Evolutionary conservation across 2,797 vertebrate genomes (phyloP), one percentile per base, ranked within the genome.

Genomic region (Cyprinella venusta): DNA sequence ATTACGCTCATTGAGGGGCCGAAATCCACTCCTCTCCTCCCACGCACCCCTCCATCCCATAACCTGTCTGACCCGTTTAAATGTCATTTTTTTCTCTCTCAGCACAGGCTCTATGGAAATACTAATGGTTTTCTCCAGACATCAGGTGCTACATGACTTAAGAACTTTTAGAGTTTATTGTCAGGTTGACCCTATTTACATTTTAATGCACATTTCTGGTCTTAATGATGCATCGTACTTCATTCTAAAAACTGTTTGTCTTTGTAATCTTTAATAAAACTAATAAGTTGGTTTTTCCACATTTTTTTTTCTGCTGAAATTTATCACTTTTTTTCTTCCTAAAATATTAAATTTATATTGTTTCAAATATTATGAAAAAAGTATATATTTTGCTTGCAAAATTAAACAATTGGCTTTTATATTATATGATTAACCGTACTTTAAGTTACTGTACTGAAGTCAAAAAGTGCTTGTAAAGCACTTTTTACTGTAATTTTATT

Each of bases 1-100:
- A 83, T 88, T 82, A 78, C 18, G 67, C 75, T 84, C 76, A 67
- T 76, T 82, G 85, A 86, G 38, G 79, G 84, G 64, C 48, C 50
- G 45, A 84, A 69, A 67, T 77, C 65, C 65, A 45, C 80, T 81
- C 80, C 48, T 79, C 59, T 67, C 65, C n/a, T 67, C 59, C 75
- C 50, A 54, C 21, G 30, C 59, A 40, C 19, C 54, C 61, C 45
- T 54, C 74, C n/a, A 65, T 78, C 65, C 81, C 64, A 71, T 63
- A 82, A 84, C 82, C 82, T 54, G 76, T 48, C 74, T 81, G 79
- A 78, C 77, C 78, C 15, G 26, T 67, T 79, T 64, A 50, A 78
- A 42, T 15, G 1, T 19, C 15, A 19, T 64, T 78, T 63, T 68
- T 50, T 69, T 50, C 61, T 63, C 59, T 33, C 48, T 76, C 61